Base-by-base conservation (phyloP, 1,140 invertebrate species). In the Oryzaephilus surinamensis region DNA sequence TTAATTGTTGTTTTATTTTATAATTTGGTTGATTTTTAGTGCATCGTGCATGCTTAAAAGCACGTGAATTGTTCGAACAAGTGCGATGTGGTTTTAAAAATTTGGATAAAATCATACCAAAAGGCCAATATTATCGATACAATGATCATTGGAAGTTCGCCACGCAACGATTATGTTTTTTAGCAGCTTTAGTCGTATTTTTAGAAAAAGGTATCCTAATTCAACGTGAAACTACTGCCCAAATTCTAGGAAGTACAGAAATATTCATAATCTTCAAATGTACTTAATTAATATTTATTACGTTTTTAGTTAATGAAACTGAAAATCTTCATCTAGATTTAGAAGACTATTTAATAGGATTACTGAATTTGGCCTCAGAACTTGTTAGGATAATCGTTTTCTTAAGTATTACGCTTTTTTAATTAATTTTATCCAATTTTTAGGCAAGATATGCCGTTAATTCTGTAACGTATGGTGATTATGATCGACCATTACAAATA, bases 251-350 rank as follows among this genome's bases (percentile, higher is more conserved):
- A 64, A 68, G 86, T 91, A 64, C 67, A 34, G 41, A 35, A 26
- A 23, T 27, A 33, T 35, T n/a, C n/a, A n/a, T n/a, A n/a, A n/a
- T n/a, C n/a, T n/a, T n/a, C 4, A 16, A 29, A 34, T n/a, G 29
- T 21, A 39, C 12, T 19, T 19, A 18, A 32, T 13, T 40, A 11
- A 35, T 35, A 24, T 32, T 26, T 26, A 36, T 31, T 8, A 10
- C 7, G n/a, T n/a, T n/a, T n/a, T n/a, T n/a, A n/a, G n/a, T n/a
- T n/a, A n/a, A n/a, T n/a, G n/a, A n/a, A n/a, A 26, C 11, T 19
- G 70, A 82, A 14, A 84, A 83, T 1, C 90, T 94, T 55, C 87
- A 92, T 58, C 63, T 95, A 39, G 89, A 94, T 49, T 66, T 94
- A 13, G 90, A 96, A 61, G 90, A 94, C 51, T 95, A 86, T 55